Evolutionary conservation across 2,888 invertebrate species (phyloP).

Genomic region (Cephus runcator): DNA sequence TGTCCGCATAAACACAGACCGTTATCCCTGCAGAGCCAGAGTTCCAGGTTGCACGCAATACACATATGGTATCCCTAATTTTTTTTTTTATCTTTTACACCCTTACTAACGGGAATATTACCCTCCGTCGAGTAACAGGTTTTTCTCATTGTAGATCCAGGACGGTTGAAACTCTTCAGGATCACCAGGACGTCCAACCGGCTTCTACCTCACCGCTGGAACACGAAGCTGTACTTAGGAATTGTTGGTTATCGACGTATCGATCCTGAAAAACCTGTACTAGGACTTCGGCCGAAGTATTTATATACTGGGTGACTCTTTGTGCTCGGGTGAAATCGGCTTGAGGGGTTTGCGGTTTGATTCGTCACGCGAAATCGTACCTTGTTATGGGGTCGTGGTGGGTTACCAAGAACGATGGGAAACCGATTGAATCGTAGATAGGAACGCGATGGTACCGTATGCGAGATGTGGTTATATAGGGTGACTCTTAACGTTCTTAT

Average conservation of each 20-base stretch:
- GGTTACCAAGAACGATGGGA: not conserved
- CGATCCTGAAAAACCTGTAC: not conserved
- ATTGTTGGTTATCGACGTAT: not conserved
- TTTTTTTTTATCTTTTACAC: not conserved
- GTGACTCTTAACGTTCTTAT: slow-evolving; percentile 28
- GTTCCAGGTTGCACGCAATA: not conserved
- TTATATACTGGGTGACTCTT: not conserved
- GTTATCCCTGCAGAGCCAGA: not conserved
- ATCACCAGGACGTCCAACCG: not conserved
- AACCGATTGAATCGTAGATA: not conserved
- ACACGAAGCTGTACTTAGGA: not conserved
- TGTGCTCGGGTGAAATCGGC: not conserved
- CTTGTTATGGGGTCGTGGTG: not conserved
- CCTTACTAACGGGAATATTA: not conserved
- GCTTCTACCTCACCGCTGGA: not conserved
- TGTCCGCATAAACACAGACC: not conserved
- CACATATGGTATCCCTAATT: not conserved
- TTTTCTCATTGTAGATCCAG: not conserved
- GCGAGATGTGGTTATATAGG: not conserved
- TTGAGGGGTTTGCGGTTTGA: not conserved
- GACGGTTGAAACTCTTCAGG: not conserved
- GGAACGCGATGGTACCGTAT: not conserved
- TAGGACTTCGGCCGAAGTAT: not conserved
- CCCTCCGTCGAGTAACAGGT: not conserved
- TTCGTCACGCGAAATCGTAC: not conserved